phyloP scores from a whole-genome alignment of 2,113 vertebrate species.

The Ia io region DNA sequence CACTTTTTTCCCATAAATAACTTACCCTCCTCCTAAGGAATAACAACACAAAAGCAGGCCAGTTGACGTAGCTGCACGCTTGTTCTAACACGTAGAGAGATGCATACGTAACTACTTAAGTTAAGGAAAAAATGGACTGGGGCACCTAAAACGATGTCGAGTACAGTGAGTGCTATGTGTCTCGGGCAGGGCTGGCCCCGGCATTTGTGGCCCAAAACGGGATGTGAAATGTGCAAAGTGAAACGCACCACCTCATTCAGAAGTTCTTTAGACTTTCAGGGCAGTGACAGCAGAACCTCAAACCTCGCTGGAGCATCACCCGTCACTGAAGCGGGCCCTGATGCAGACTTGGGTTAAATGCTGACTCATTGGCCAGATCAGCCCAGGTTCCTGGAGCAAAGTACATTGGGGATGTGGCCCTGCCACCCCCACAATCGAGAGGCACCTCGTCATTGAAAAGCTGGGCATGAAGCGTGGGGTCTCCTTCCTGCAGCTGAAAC shows the following conservation, averaged over 20 bases:
- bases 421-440: not conserved
- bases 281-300: accelerated
- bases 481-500: not conserved
- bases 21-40: not conserved
- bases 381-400: not conserved
- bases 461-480: not conserved
- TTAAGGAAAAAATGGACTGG: not conserved
- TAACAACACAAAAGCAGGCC: not conserved
- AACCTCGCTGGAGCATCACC: accelerated
- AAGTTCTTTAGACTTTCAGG: not conserved
- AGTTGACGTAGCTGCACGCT: no score
- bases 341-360: not conserved
- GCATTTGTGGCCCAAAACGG: not conserved
- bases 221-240: not conserved
- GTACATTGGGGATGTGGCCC: not conserved
- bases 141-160: not conserved
- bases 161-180: accelerated
- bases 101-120: accelerated
- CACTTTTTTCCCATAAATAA: not conserved
- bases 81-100: no score
- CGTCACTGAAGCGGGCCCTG: accelerated
- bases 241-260: accelerated
- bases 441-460: not conserved
- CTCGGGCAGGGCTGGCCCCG: not conserved
- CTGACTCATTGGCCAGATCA: accelerated